Evolutionary conservation across 2,113 vertebrate species (phyloP), one percentile per base, ranked within the genome.

Genomic region (Danionella cerebrum): DNA sequence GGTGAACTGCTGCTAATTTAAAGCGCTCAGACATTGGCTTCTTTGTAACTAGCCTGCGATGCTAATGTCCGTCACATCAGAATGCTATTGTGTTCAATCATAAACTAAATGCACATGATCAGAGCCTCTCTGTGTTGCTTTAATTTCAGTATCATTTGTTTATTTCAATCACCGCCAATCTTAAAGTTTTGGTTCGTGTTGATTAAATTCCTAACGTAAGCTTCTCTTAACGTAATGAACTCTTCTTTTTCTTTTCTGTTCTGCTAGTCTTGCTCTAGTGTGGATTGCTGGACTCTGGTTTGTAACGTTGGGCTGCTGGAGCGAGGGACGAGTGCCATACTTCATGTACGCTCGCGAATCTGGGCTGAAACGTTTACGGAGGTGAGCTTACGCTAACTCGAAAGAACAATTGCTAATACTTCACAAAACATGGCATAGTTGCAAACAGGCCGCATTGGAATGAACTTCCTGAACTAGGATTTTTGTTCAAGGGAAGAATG

Each of bases 311-410:
- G 90, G 25, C 71, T 90, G 1, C 74, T 96, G 78, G 87, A 90
- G 67, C 87, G 84, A 8, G 89, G 90, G 12, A 87, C 87, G 2
- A 93, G 89, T 6, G 86, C 84, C 11, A 90, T 90, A 69, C 79
- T 96, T 42, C 86, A 84, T 64, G 83, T 96, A 68, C 89, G 88
- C 57, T 94, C 92, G 33, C 90, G 90, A 4, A 41, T 96, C 75
- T 92, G 90, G 90, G 90, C 90, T 1, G 85, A 91, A 82, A 93
- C 91, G 48, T 93, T 96, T 77, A 79, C 81, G 2, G 87, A 91
- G 85, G 94, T 94, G 72, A 70, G 86, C 16, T 5, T 14, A 19
- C 27, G 24, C 11, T 10, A 2, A 24, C 8, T 35, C 13, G 58
- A 55, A 51, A 67, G n/a, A 13, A 42, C 53, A 8, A 50, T 6